phyloP scores from a whole-genome alignment of 2,888 invertebrate genomes.

The Theodoxus fluviatilis region DNA sequence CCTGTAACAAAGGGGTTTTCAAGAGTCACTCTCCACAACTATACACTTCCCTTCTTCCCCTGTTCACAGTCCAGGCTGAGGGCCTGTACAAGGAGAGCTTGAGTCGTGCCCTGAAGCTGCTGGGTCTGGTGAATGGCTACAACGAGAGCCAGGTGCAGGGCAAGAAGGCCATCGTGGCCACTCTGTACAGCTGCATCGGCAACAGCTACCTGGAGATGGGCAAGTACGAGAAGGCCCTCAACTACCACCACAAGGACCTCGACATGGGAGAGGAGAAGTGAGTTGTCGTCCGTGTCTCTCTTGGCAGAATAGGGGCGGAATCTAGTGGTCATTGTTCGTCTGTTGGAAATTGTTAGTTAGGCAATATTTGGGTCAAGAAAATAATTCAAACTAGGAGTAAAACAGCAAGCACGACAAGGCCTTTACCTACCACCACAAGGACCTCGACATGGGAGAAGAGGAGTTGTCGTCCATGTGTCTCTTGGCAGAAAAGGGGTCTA shows the following conservation, averaged over 20 bases:
- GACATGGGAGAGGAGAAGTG: slow-evolving; percentile 48
- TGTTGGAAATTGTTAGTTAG: no score
- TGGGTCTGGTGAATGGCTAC: slow-evolving; percentile 53
- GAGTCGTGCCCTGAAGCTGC: slow-evolving; percentile 50
- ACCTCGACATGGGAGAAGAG: slow-evolving; percentile 51
- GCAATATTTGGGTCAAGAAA: no score
- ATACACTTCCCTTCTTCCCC: not conserved
- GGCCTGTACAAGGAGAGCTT: slow-evolving; percentile 56
- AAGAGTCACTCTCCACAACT: no score
- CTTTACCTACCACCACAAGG: slow-evolving; percentile 52
- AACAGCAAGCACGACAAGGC: slow-evolving; percentile 49
- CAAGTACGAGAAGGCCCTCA: slow-evolving; percentile 48
- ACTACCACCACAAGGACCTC: slow-evolving; percentile 55
- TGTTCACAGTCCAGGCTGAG: slow-evolving; percentile 49
- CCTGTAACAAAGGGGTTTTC: no score
- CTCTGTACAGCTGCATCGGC: slow-evolving; percentile 58
- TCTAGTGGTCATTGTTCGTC: no score
- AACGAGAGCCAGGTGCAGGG: slow-evolving; percentile 52
- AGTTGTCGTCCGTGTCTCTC: no score
- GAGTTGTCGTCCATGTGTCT: no score
- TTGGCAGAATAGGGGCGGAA: no score
- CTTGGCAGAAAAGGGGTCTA: no score
- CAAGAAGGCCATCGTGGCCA: slow-evolving; percentile 54
- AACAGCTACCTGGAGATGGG: slow-evolving; percentile 57
- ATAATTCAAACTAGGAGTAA: slow-evolving; percentile 56